A percentile compares a stretch with the other conserved stretches of the same genome.
Conservation (phyloP, 2,113 vertebrate species). For the Globicephala melas region DNA sequence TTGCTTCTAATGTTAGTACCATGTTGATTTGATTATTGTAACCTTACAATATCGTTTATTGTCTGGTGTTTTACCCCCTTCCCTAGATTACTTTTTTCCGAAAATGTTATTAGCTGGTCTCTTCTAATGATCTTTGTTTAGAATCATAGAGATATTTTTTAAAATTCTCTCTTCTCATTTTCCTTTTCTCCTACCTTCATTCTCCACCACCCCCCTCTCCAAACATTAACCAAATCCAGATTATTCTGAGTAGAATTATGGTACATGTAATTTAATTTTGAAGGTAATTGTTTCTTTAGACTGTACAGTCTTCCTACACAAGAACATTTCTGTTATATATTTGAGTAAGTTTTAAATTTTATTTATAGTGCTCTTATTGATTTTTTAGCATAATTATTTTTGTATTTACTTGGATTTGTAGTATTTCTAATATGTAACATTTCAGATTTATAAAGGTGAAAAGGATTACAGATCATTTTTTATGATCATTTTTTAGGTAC, state of each 20-base stretch:
- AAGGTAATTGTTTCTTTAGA: not conserved
- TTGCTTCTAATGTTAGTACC: not conserved
- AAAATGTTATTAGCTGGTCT: not conserved
- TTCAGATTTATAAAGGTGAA: not conserved
- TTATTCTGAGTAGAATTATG: constrained; percentile 37
- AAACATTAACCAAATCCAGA: not conserved
- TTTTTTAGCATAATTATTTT: constrained; percentile 11
- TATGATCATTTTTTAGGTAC: constrained; percentile 85
- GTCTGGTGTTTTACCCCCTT: not conserved
- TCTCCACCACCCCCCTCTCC: not conserved
- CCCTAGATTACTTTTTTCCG: not conserved
- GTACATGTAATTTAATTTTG: not conserved
- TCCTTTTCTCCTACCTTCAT: not conserved
- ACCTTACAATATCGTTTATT: not conserved
- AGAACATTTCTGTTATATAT: not conserved
- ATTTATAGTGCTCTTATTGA: not conserved
- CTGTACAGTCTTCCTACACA: not conserved
- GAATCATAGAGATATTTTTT: not conserved
- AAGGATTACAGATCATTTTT: constrained; percentile 31
- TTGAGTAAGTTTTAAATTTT: not conserved
- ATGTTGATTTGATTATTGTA: not conserved
- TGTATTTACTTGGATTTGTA: not conserved
- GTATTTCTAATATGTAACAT: not conserved
- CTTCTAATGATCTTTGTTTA: not conserved
- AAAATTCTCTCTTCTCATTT: not conserved